These are phyloP conservation scores for Stramonita haemastoma DNA, from an alignment of 2,888 invertebrate species.

Conservation along the genomic window DNA sequence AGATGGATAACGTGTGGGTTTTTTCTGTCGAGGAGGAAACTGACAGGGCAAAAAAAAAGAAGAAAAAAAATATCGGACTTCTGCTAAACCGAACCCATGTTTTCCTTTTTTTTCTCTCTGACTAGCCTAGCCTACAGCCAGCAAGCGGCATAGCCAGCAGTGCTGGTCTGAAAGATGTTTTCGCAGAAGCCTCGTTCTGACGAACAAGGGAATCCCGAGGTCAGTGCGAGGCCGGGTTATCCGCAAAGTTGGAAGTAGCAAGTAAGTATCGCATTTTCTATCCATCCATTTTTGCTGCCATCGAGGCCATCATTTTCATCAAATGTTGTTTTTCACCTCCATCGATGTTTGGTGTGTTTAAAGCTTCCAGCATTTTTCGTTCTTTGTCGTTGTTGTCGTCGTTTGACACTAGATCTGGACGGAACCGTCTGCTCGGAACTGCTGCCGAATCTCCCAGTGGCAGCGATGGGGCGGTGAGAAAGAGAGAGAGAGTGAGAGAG, in stretches of 20 bases:
- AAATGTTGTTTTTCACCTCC: not conserved
- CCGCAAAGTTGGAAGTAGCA: slow-evolving; percentile 47
- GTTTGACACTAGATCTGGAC: not conserved
- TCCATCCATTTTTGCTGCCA: slow-evolving; percentile 46
- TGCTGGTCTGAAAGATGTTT: slow-evolving; percentile 18
- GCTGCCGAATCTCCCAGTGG: not conserved
- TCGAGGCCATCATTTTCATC: slow-evolving; percentile 17
- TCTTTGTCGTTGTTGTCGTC: not conserved
- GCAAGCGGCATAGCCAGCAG: not conserved
- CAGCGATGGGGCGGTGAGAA: not conserved
- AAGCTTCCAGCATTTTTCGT: not conserved
- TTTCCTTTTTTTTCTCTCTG: not conserved
- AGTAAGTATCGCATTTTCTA: slow-evolving; percentile 51
- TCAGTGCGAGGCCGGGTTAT: slow-evolving; percentile 50
- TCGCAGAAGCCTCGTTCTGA: slow-evolving; percentile 40
- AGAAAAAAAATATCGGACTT: not conserved
- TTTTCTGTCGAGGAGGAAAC: too few species aligned
- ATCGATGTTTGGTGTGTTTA: slow-evolving; percentile 12
- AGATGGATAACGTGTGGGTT: too few species aligned
- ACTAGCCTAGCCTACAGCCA: not conserved
- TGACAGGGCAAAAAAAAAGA: not conserved
- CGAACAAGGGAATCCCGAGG: slow-evolving; percentile 44
- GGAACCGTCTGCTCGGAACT: slow-evolving; percentile 33
- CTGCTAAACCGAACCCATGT: not conserved
- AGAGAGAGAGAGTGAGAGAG: too few species aligned